Conservation (phyloP, 2,797 vertebrate species). For the Lithobates sylvaticus region DNA sequence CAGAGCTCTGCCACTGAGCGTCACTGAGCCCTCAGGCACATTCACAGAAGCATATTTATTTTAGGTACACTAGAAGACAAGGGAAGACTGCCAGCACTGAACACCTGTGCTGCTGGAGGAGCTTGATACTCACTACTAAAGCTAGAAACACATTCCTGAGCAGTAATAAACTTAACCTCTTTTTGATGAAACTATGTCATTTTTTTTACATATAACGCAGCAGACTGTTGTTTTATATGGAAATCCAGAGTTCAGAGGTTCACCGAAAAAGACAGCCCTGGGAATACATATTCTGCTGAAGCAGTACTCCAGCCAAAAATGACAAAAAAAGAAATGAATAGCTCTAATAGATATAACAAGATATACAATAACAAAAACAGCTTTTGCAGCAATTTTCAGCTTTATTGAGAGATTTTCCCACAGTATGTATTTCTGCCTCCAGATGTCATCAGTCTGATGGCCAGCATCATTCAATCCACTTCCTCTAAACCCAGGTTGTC, state of each 20-base stretch:
- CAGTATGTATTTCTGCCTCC: too few relatives aligned
- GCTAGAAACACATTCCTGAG: slow-evolving; percentile 23
- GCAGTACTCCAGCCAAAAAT: neutral
- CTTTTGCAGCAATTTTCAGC: too few relatives aligned
- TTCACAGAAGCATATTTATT: slow-evolving; percentile 62
- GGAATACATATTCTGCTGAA: neutral
- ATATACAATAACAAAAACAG: too few relatives aligned
- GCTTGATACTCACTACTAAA: slow-evolving; percentile 37
- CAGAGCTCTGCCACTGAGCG: slow-evolving; percentile 56
- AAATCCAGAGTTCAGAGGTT: neutral
- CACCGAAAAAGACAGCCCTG: neutral
- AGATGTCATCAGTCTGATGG: too few relatives aligned
- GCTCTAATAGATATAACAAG: too few relatives aligned
- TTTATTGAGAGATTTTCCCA: too few relatives aligned
- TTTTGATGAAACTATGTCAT: slow-evolving; percentile 22
- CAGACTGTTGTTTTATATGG: slow-evolving; percentile 10
- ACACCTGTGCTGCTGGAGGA: slow-evolving; percentile 53
- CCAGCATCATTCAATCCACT: too few relatives aligned
- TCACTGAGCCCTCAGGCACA: slow-evolving; percentile 55
- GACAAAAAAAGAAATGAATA: neutral
- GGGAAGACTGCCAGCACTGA: slow-evolving; percentile 45
- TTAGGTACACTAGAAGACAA: slow-evolving; percentile 52
- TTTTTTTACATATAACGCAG: neutral
- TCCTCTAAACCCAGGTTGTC: too few relatives aligned
- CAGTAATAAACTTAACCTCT: neutral